A percentile compares a stretch with the other conserved stretches of the same genome.
These are phyloP conservation scores for Sylvilagus bachmani DNA, from an alignment of 2,113 vertebrate species.

Conservation along the genomic window DNA sequence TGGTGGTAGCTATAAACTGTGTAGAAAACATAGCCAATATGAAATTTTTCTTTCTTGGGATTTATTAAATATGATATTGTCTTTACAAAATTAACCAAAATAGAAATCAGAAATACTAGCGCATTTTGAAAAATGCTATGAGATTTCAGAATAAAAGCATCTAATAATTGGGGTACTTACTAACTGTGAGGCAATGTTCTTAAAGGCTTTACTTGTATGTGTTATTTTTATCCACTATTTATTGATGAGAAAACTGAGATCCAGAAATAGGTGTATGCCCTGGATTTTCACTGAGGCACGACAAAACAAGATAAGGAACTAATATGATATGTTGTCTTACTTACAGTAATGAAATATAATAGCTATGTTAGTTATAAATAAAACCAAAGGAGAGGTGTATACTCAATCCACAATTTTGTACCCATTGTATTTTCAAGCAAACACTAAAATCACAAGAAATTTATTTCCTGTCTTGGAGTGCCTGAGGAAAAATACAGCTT, in stretches of 20 bases:
- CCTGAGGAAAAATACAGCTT: neutral
- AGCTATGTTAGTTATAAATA: constrained; percentile 24
- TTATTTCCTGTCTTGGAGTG: neutral
- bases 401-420: neutral
- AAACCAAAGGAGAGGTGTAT: neutral
- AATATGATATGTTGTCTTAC: neutral
- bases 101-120: neutral
- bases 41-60: neutral
- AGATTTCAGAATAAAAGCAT: constrained; percentile 20
- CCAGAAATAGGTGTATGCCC: neutral
- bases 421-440: neutral
- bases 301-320: neutral
- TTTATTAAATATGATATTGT: neutral
- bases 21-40: neutral
- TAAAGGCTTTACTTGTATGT: neutral
- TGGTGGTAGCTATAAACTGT: neutral
- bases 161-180: neutral
- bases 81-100: constrained; percentile 50
- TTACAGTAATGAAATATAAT: neutral
- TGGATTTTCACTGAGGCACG: constrained; percentile 3
- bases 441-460: constrained; percentile 18
- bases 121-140: constrained; percentile 11
- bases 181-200: neutral
- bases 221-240: neutral
- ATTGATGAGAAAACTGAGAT: neutral